Evolutionary conservation across 2,888 invertebrate species (phyloP), one percentile per base, ranked within the genome.

Genomic region (Myathropa florea): DNA sequence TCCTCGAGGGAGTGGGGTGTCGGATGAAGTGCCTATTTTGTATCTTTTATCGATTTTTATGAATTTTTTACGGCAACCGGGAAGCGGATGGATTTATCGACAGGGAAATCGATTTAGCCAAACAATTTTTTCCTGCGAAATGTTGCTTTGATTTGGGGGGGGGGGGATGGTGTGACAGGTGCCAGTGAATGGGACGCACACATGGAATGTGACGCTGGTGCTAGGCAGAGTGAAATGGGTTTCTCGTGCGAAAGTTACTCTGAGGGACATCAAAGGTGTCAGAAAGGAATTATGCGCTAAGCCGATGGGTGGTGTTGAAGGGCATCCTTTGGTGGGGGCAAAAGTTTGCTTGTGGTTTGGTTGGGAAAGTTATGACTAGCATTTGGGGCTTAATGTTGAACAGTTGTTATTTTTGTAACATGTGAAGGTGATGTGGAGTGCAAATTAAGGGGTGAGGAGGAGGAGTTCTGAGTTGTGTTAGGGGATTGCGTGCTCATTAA

Each of bases 31-130:
- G 24, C n/a, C 53, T 60, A 46, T 36, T 18, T 64, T 24, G 39
- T 75, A 71, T 76, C 80, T 75, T 71, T 23, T 57, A 84, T 84
- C 57, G 81, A 84, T 84, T 84, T 81, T 72, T 70, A 76, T 80
- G 75, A 76, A 71, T 67, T 59, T 60, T 64, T n/a, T 28, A 72
- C 53, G 65, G 79, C 46, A 1, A 18, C 46, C 46, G 18, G 7
- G n/a, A 7, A 36, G 36, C 53, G 18, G 59, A 53, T 57, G 33
- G 33, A 57, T 60, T 23, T 53, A 28, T 26, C 59, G 33, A 33
- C n/a, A 23, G 60, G 23, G 39, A 70, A 70, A 76, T 81, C 83
- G 84, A 84, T 81, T 72, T 4, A 23, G 46, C 7, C 23, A 61
- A 72, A 76, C 61, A 85, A 46, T 0, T 18, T 46, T 18, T 76